A percentile compares a stretch with the other conserved stretches of the same genome.
phyloP scores from a whole-genome alignment of 1,140 invertebrate genomes.

The Rhagoletis zephyria region DNA sequence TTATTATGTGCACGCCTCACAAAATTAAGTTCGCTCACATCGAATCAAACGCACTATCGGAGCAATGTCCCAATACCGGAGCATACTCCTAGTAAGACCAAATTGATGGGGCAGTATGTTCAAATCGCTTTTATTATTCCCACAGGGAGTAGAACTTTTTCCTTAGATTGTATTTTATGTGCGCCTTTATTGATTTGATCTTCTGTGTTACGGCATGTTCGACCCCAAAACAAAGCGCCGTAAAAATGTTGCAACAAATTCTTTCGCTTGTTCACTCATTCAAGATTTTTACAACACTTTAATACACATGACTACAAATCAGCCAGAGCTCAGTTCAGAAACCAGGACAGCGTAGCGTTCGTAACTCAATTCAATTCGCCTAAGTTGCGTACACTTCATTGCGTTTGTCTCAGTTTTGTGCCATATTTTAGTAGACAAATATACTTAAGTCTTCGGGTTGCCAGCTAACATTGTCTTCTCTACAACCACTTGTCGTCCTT shows the following conservation, averaged over 20 bases:
- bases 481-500: neutral
- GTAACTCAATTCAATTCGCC: conserved; percentile 27
- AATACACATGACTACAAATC: neutral
- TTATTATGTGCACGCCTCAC: too few relatives aligned
- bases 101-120: neutral
- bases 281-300: conserved; percentile 43
- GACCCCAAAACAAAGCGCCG: neutral
- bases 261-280: conserved; percentile 15
- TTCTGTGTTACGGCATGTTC: neutral
- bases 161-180: neutral
- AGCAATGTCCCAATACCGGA: too few relatives aligned
- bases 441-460: neutral
- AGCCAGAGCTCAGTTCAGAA: neutral
- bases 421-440: neutral
- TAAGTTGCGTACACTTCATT: conserved; percentile 45
- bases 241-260: conserved; percentile 36
- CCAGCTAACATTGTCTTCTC: neutral
- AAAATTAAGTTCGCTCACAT: too few relatives aligned
- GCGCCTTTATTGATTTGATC: neutral
- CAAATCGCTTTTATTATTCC: neutral
- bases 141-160: neutral
- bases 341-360: neutral
- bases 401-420: conserved; percentile 1
- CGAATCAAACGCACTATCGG: too few relatives aligned
- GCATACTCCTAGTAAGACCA: too few relatives aligned